Evolutionary conservation across 2,888 invertebrate species (phyloP), one percentile per base, ranked within the genome.

Genomic region (Willowsia nigromaculata): DNA sequence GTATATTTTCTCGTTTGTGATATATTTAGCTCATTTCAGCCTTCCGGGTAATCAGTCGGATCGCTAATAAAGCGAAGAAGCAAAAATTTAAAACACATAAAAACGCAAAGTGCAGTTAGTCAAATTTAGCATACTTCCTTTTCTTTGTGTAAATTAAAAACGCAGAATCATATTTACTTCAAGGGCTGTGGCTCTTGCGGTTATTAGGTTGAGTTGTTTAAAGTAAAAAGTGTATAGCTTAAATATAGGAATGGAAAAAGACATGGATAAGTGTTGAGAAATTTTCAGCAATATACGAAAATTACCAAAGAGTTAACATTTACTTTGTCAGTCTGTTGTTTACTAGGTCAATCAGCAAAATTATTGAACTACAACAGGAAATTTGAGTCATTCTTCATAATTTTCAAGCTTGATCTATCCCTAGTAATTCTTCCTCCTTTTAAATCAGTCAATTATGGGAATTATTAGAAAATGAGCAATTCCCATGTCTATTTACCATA

Each of bases 1-100:
- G n/a, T n/a, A n/a, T n/a, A n/a, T n/a, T n/a, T n/a, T n/a, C n/a
- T n/a, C n/a, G n/a, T n/a, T n/a, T n/a, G n/a, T n/a, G n/a, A 30
- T 13, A 33, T 6, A 27, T 65, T 65, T 33, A 65, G 15, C 6
- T 37, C 33, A 68, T 6, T 11, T 15, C 27, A 62, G 81, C 40
- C 81, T 81, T 81, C 81, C 81, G 81, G 81, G 81, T 81, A 81
- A 81, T 81, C 81, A 62, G 18, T 62, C 59, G 62, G 62, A 81
- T 81, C 81, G 18, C 40, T 37, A 68, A 37, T 68, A 68, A 68
- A 68, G 9, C 7, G 22, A 40, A 40, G 40, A 68, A 37, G 15
- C 22, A 25, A 5, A 5, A 37, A 22, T 37, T 1, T 6, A 18
- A 40, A 13, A 15, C 18, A 9, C 40, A 3, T 40, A 40, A 68